Conservation (phyloP, 1,140 invertebrate genomes). For the Pantala flavescens region DNA sequence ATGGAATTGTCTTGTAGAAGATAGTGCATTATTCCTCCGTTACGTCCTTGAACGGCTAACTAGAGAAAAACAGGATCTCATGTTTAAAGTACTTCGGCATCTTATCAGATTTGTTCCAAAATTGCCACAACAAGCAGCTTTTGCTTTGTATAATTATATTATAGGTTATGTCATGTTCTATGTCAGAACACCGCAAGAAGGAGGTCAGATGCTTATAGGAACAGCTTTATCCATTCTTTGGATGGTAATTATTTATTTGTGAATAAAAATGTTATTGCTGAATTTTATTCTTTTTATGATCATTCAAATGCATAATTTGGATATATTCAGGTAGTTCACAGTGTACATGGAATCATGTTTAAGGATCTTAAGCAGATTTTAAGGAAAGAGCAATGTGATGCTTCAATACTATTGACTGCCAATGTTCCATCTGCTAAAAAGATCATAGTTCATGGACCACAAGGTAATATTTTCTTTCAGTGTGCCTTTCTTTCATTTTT, state of each 20-base stretch:
- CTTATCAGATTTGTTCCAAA: constrained; percentile 86
- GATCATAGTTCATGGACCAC: constrained; percentile 93
- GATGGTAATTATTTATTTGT: constrained; percentile 58
- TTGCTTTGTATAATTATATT: constrained; percentile 97
- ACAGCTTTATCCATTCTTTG: constrained; percentile 89
- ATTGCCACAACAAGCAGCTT: constrained; percentile 93
- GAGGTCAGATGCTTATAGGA: constrained; percentile 84
- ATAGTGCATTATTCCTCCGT: constrained; percentile 88
- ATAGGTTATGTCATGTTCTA: constrained; percentile 99
- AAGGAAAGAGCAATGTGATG: constrained; percentile 97
- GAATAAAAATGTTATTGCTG: background rate
- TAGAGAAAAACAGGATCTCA: constrained; percentile 86
- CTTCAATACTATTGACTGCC: constrained; percentile 90
- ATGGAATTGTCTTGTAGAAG: constrained; percentile 96
- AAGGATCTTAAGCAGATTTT: constrained; percentile 99
- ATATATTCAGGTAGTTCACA: constrained; percentile 69
- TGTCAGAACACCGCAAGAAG: constrained; percentile 86
- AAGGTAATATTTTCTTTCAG: constrained; percentile 35
- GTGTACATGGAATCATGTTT: constrained; percentile 97
- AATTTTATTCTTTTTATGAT: background rate
- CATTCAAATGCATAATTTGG: constrained; percentile 12
- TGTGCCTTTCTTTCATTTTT: constrained; percentile 17
- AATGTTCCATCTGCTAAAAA: constrained; percentile 99
- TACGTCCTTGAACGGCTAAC: constrained; percentile 95
- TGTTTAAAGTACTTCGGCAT: constrained; percentile 88